These are phyloP conservation scores for Euphonia xanthogaster DNA, from an alignment of 2,797 vertebrate species.

Conservation along the genomic window DNA sequence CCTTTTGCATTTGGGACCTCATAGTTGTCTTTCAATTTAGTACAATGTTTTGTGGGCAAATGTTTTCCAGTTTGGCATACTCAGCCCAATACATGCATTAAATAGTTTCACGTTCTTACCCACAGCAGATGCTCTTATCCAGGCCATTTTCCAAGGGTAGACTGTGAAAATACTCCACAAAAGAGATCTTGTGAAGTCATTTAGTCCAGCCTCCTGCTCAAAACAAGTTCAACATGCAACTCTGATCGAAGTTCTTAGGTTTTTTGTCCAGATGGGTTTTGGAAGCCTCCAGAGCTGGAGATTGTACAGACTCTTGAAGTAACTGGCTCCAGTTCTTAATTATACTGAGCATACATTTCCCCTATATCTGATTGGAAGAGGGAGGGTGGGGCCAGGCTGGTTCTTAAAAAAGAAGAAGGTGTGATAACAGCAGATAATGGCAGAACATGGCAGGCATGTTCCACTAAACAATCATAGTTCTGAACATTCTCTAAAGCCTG, in stretches of 20 bases:
- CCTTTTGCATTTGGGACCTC: neutral
- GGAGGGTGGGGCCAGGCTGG: accelerated
- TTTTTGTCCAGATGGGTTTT: neutral
- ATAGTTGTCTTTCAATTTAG: neutral
- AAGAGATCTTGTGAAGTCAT: neutral
- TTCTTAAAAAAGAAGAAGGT: neutral
- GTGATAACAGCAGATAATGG: neutral
- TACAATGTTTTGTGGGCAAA: neutral
- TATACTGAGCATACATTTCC: neutral
- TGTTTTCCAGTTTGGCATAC: neutral
- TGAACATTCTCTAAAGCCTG: neutral
- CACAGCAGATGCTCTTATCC: neutral
- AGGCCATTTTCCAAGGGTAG: neutral
- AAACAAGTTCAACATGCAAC: neutral
- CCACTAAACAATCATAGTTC: neutral
- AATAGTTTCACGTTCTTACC: neutral
- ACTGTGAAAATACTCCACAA: neutral
- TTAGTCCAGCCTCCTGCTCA: neutral
- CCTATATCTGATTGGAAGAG: neutral
- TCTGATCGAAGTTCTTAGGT: neutral
- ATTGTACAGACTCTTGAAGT: neutral
- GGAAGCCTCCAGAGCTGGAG: neutral
- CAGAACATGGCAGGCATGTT: neutral
- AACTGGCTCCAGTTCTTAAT: neutral
- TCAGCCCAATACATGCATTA: neutral